Conservation (phyloP, 2,888 invertebrate genomes). For the Dioctria rufipes region DNA sequence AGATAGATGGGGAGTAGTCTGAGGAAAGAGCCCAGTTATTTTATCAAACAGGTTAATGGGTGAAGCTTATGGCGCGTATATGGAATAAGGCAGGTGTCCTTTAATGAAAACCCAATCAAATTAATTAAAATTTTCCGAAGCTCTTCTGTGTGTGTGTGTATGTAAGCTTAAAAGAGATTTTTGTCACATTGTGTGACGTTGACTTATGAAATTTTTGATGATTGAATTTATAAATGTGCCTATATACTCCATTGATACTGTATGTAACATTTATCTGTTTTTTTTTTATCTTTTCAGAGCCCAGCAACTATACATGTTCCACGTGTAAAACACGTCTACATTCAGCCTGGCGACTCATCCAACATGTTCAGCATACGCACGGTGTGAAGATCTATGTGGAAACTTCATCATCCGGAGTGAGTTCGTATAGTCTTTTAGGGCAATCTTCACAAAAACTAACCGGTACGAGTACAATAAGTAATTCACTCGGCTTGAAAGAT, state of each 20-base stretch:
- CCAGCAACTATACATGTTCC: slow-evolving; percentile 93
- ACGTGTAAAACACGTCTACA: slow-evolving; percentile 93
- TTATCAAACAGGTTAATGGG: neutral
- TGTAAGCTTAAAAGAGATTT: slow-evolving; percentile 1
- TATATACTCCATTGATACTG: too few species aligned
- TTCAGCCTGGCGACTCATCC: slow-evolving; percentile 96
- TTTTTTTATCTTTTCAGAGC: slow-evolving; percentile 82
- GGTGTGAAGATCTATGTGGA: slow-evolving; percentile 94
- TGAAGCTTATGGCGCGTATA: neutral
- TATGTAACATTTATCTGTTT: neutral
- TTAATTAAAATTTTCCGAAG: slow-evolving; percentile 51
- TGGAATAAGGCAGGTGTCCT: neutral
- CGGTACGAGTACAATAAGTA: slow-evolving; percentile 51
- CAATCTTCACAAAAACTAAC: slow-evolving; percentile 60
- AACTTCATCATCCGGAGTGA: slow-evolving; percentile 66
- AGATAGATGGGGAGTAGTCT: neutral
- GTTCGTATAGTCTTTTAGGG: slow-evolving; percentile 55
- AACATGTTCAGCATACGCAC: slow-evolving; percentile 95
- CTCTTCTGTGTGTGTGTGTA: too few species aligned
- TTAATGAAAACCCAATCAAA: slow-evolving; percentile 43
- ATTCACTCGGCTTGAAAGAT: slow-evolving; percentile 46
- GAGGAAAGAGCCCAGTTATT: neutral
- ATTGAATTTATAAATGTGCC: neutral
- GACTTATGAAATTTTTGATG: neutral
- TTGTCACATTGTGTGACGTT: neutral